Percentiles rank a stretch among this genome's conserved stretches.
Evolutionary conservation across 2,113 vertebrate species (phyloP).

Genomic region (Clarias magur): DNA sequence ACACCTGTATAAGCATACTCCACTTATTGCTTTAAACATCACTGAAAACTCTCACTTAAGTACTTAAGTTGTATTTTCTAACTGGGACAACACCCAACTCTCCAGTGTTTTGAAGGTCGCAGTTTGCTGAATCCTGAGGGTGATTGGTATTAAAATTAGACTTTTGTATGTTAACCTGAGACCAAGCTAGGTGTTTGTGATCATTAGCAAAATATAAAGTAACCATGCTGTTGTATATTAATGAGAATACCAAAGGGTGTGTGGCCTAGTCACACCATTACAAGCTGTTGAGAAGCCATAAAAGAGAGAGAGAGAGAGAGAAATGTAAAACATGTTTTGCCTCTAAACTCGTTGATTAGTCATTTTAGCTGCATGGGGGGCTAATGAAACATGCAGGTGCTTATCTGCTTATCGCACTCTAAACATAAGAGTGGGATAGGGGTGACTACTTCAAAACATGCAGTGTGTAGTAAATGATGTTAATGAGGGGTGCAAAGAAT

Average conservation of each 20-base stretch:
- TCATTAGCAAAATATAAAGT: not conserved
- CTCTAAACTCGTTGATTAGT: slow-evolving; percentile 54
- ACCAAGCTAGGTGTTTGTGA: not conserved
- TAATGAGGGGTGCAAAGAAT: not conserved
- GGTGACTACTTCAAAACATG: slow-evolving; percentile 60
- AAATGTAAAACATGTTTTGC: slow-evolving; percentile 46
- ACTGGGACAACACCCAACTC: not conserved
- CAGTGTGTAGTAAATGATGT: not conserved
- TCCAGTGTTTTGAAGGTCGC: not conserved
- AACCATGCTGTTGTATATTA: not conserved
- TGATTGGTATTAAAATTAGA: not conserved
- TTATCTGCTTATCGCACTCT: slow-evolving; percentile 63
- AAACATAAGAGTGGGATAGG: slow-evolving; percentile 69
- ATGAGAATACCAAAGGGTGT: not conserved
- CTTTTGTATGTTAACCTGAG: not conserved
- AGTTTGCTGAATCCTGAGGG: not conserved
- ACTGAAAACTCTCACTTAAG: not conserved
- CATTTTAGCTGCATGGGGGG: slow-evolving; percentile 52
- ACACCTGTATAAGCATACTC: not conserved
- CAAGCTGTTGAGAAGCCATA: not conserved
- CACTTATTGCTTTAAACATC: not conserved
- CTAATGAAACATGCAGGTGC: slow-evolving; percentile 62
- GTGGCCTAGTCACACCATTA: not conserved
- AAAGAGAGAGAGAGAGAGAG: slow-evolving; percentile 25
- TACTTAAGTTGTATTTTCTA: not conserved